Evolutionary conservation across 2,113 vertebrate species (phyloP).

Genomic region (Halcyon malimbica): DNA sequence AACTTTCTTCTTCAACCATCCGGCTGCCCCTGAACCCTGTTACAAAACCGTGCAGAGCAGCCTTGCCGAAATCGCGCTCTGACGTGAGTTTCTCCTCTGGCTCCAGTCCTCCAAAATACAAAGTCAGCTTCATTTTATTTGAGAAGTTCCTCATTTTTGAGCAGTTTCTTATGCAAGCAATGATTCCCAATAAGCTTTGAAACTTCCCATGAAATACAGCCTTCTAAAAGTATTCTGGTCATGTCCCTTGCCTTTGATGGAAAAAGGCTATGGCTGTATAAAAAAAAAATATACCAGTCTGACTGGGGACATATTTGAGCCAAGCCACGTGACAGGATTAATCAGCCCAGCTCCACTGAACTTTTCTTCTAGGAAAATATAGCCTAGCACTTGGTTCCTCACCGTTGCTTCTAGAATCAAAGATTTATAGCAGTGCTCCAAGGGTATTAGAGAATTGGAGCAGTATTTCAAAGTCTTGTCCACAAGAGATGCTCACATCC

Average conservation of each 20-base stretch:
- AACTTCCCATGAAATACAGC: background rate
- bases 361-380: background rate
- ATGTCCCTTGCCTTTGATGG: background rate
- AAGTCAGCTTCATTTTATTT: background rate
- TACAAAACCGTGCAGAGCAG: background rate
- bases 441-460: background rate
- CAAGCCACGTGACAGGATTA: background rate
- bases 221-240: background rate
- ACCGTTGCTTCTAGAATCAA: background rate
- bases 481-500: background rate
- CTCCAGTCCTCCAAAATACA: background rate
- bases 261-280: background rate
- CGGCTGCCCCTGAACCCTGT: background rate
- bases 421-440: background rate
- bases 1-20: background rate
- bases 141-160: background rate
- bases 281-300: background rate
- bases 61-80: background rate
- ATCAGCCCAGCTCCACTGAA: background rate
- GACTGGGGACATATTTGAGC: background rate
- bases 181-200: background rate
- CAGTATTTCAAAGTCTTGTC: background rate
- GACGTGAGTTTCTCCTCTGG: background rate
- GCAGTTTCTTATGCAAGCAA: slow-evolving; percentile 1
- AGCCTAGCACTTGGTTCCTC: background rate